phyloP scores from a whole-genome alignment of 1,140 invertebrate species.

The Heliconius himera region DNA sequence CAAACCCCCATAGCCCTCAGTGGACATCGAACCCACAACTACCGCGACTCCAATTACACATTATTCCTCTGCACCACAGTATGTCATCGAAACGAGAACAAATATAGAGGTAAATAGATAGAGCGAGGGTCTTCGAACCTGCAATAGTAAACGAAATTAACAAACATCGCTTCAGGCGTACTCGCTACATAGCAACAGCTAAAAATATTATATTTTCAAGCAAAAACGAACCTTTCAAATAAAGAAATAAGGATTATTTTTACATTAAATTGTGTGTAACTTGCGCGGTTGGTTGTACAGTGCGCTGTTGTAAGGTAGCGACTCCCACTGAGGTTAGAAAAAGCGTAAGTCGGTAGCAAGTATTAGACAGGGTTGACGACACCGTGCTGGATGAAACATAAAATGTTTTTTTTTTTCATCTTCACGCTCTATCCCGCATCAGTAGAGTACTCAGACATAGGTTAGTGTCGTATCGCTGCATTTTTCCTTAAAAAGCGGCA shows the following conservation, averaged over 20 bases:
- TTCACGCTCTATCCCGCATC: no score
- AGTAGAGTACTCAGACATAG: no score
- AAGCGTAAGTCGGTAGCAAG: constrained; percentile 56
- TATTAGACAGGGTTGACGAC: background rate
- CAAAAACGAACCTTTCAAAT: background rate
- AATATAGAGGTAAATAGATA: constrained; percentile 11
- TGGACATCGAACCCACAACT: no score
- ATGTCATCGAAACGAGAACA: background rate
- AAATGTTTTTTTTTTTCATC: no score
- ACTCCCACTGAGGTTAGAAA: constrained; percentile 46
- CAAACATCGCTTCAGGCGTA: constrained; percentile 24
- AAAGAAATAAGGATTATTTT: background rate
- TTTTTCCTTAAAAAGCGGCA: no score
- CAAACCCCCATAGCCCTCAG: no score
- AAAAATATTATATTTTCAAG: background rate
- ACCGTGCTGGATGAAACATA: no score
- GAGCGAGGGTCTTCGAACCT: constrained; percentile 22
- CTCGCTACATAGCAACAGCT: constrained; percentile 25
- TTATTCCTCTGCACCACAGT: no score
- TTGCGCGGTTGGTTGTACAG: constrained; percentile 23
- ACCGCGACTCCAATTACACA: no score
- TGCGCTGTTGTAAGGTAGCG: constrained; percentile 25
- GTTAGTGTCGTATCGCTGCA: no score
- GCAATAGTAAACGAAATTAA: constrained; percentile 23
- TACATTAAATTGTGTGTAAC: constrained; percentile 10